phyloP scores from a whole-genome alignment of 1,140 invertebrate species.

The Drosophila rhopaloa region DNA sequence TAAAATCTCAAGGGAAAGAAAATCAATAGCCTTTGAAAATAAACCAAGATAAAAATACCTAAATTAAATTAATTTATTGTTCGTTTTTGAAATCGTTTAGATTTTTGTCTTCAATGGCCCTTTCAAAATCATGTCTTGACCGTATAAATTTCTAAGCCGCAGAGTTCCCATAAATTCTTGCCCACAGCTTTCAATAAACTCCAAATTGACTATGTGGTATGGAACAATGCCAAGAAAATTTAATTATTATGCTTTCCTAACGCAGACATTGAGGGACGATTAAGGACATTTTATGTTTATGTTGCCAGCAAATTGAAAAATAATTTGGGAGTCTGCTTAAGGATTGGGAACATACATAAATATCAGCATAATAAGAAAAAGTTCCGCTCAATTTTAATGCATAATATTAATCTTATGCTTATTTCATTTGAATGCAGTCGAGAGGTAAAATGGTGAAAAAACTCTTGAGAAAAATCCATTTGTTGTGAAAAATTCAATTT shows the following conservation, averaged over 20 bases:
- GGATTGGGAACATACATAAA: neutral
- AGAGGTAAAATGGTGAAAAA: conserved; percentile 40
- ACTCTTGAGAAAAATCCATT: conserved; percentile 73
- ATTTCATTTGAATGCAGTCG: conserved; percentile 65
- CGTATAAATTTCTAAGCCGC: too few species aligned
- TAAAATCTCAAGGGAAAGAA: neutral
- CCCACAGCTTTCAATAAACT: too few species aligned
- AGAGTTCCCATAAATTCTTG: too few species aligned
- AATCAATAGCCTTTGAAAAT: neutral
- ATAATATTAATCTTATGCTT: conserved; percentile 74
- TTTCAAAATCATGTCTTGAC: too few species aligned
- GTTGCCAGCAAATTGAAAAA: neutral
- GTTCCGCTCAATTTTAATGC: conserved; percentile 54
- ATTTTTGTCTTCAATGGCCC: too few species aligned
- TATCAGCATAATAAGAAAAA: neutral
- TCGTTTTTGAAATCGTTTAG: too few species aligned
- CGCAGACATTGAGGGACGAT: neutral
- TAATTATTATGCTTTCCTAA: neutral
- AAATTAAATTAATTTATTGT: too few species aligned
- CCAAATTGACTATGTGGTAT: neutral
- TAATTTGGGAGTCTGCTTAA: neutral
- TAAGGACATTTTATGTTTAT: neutral
- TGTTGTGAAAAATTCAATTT: conserved; percentile 79
- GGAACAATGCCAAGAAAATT: conserved; percentile 13
- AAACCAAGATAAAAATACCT: too few species aligned